Conservation (phyloP, 2,113 vertebrate species). For the Pollimyrus isidori region DNA sequence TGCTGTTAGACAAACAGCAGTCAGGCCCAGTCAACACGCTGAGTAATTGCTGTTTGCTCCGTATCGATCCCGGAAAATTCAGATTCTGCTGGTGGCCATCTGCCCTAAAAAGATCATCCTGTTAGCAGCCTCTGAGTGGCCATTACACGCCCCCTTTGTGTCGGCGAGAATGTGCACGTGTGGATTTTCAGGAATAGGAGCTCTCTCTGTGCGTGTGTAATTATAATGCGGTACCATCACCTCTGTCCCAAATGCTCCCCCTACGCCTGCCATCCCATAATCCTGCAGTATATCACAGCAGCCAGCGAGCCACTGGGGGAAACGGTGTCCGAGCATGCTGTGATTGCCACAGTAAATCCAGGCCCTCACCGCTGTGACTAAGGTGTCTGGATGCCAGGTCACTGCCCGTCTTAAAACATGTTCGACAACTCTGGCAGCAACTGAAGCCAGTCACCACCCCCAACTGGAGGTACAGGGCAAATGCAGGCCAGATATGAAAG, state of each 20-base stretch:
- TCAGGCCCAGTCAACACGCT: neutral
- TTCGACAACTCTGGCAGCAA: neutral
- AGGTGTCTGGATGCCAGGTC: neutral
- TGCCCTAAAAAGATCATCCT: neutral
- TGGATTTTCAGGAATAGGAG: neutral
- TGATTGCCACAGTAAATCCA: conserved; percentile 13
- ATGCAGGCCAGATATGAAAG: neutral
- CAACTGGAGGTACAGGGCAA: no score
- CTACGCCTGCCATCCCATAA: neutral
- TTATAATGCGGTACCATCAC: neutral
- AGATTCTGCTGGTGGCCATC: neutral
- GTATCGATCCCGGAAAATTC: neutral
- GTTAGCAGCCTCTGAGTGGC: neutral
- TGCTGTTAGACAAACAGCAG: neutral
- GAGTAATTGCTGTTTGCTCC: neutral
- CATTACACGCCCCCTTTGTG: neutral
- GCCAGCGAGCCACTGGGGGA: neutral
- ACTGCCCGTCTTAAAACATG: neutral
- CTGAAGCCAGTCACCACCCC: neutral
- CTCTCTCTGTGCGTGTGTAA: neutral
- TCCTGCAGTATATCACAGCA: neutral
- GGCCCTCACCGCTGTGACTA: neutral
- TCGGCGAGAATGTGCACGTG: neutral
- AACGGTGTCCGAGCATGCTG: neutral
- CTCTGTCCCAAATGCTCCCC: neutral